Base-by-base conservation (phyloP, 2,797 vertebrate genomes). In the Sylvia borin region DNA sequence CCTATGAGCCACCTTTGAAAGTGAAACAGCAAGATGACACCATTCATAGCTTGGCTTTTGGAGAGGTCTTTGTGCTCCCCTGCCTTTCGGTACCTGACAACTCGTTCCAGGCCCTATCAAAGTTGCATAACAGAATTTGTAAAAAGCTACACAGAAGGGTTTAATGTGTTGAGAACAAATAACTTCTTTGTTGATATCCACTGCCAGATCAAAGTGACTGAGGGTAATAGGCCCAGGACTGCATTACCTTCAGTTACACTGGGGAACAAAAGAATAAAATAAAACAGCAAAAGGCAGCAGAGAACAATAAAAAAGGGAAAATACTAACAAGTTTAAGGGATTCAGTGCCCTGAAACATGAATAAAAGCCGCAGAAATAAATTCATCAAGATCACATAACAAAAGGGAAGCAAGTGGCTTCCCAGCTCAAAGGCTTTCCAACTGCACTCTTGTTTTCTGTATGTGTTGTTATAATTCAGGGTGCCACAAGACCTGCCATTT, bases 151-250 rank as follows among this genome's bases (percentile, higher is more conserved):
- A 77, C 84, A 72, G 90, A 95, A 91, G 81, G 83, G 71, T 77
- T 95, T 95, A 96, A 96, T 96, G 95, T 94, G 90, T 95, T 89
- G 94, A 95, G 96, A 96, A 97, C 96, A 96, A 96, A 89, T 95
- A 96, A 94, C 83, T 94, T 93, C 94, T 96, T 96, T 96, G 93
- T 96, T 95, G 96, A 95, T 96, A 95, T 57, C 96, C 92, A 87
- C 80, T 84, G 80, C 72, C 73, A 72, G 92, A 95, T 97, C 90
- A 97, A 97, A 96, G 95, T 89, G 20, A 58, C 53, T 66, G 53
- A 80, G 83, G 65, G 94, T 92, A 96, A 95, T 83, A 87, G 88
- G 85, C 88, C 65, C 88, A 87, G 74, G 61, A 89, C 92, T 95
- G 47, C 62, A 72, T 87, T 94, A 80, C 74, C 78, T 95, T 77